Evolutionary conservation across 2,797 vertebrate genomes (phyloP).

Genomic region (Artibeus jamaicensis): DNA sequence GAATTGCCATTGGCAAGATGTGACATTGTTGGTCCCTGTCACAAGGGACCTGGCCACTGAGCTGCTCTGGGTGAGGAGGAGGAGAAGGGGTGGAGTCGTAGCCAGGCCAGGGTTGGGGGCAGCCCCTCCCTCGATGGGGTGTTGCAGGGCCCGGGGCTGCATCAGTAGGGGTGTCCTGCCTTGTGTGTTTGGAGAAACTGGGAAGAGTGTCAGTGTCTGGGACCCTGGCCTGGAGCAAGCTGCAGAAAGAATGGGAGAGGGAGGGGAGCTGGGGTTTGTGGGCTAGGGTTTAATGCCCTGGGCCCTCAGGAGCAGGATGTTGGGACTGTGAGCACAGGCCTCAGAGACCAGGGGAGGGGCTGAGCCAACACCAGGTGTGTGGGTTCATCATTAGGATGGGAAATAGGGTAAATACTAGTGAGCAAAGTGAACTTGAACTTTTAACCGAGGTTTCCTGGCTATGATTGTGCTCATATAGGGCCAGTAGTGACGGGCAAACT

Average conservation of each 20-base stretch:
- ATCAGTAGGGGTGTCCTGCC: background rate
- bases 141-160: background rate
- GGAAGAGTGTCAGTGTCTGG: background rate
- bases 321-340: background rate
- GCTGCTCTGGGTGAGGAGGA: background rate
- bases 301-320: background rate
- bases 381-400: background rate
- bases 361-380: background rate
- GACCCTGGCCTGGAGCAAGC: background rate
- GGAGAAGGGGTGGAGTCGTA: background rate
- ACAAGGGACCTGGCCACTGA: background rate
- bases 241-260: background rate
- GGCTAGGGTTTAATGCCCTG: background rate
- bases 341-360: background rate
- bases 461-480: accelerated
- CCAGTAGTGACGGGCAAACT: background rate
- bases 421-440: background rate
- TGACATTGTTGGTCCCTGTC: background rate
- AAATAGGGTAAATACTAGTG: background rate
- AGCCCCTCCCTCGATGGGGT: too few species aligned
- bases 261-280: too few species aligned
- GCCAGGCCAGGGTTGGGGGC: background rate
- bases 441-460: background rate
- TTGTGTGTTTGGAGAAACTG: background rate
- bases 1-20: background rate